phyloP scores from a whole-genome alignment of 2,113 vertebrate species.

The Ochotona princeps region DNA sequence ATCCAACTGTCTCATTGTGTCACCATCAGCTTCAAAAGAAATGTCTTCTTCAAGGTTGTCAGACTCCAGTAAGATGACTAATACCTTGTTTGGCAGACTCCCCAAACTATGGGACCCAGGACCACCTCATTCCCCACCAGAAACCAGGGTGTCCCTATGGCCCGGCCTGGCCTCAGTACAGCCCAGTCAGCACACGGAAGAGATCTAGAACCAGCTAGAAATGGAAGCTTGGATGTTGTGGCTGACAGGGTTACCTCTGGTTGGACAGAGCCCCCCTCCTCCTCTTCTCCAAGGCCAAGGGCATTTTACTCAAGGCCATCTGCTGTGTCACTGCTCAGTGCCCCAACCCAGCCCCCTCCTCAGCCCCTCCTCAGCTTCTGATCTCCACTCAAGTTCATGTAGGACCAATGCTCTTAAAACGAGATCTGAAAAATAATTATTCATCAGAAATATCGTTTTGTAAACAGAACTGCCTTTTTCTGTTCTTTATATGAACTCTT shows the following conservation, averaged over 20 bases:
- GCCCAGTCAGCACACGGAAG: background rate
- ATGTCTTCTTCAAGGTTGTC: background rate
- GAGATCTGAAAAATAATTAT: slow-evolving; percentile 66
- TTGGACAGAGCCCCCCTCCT: background rate
- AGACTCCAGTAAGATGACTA: background rate
- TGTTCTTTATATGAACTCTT: slow-evolving; percentile 79
- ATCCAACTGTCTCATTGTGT: background rate
- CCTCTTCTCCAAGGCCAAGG: background rate
- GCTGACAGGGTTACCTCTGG: slow-evolving; percentile 32
- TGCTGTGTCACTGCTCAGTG: background rate
- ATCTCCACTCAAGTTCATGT: slow-evolving; percentile 54
- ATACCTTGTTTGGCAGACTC: no score
- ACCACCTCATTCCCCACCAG: slow-evolving; percentile 1
- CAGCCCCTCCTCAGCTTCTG: slow-evolving; percentile 34
- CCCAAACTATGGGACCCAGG: background rate
- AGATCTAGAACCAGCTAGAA: slow-evolving; percentile 29
- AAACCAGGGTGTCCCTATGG: background rate
- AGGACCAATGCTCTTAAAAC: slow-evolving; percentile 62
- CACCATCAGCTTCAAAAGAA: slow-evolving; percentile 10
- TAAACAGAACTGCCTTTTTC: slow-evolving; percentile 84
- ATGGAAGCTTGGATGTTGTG: slow-evolving; percentile 37
- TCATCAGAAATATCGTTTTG: slow-evolving; percentile 71
- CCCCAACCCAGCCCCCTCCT: no score
- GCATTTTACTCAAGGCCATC: background rate
- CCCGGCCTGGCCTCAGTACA: background rate